These are phyloP conservation scores for Malacosoma neustria DNA, from an alignment of 2,888 invertebrate genomes.

Conservation along the genomic window DNA sequence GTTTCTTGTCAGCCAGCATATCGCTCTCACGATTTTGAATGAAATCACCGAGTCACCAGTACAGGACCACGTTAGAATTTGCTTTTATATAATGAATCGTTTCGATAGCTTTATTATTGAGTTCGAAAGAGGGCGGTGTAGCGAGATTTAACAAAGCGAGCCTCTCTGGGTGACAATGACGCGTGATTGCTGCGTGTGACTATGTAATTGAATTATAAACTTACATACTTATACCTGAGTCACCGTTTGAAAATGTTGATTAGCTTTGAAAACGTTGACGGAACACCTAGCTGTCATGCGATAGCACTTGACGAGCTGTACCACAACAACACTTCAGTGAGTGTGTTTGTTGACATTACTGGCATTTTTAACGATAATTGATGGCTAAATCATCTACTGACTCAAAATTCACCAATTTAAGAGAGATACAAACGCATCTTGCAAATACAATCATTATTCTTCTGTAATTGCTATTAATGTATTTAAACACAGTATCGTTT, in stretches of 20 bases:
- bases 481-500: too few species aligned
- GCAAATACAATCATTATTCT: too few species aligned
- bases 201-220: constrained; percentile 60
- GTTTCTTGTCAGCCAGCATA: constrained; percentile 51
- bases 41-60: constrained; percentile 64
- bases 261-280: constrained; percentile 31
- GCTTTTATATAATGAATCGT: constrained; percentile 60
- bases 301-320: neutral
- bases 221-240: constrained; percentile 47
- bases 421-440: too few species aligned
- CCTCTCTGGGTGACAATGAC: constrained; percentile 62
- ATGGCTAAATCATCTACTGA: too few species aligned
- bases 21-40: constrained; percentile 67
- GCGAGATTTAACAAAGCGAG: constrained; percentile 48
- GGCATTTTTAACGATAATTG: constrained; percentile 16
- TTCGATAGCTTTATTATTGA: constrained; percentile 65
- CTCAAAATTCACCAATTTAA: too few species aligned
- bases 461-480: too few species aligned
- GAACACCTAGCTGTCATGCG: neutral
- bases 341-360: neutral
- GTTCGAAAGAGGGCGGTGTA: constrained; percentile 52
- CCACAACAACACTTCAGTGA: neutral
- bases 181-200: constrained; percentile 63
- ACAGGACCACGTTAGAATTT: constrained; percentile 54
- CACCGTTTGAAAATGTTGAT: constrained; percentile 52